Conservation (phyloP, 2,888 invertebrate genomes). For the Cheilosia pagana region DNA sequence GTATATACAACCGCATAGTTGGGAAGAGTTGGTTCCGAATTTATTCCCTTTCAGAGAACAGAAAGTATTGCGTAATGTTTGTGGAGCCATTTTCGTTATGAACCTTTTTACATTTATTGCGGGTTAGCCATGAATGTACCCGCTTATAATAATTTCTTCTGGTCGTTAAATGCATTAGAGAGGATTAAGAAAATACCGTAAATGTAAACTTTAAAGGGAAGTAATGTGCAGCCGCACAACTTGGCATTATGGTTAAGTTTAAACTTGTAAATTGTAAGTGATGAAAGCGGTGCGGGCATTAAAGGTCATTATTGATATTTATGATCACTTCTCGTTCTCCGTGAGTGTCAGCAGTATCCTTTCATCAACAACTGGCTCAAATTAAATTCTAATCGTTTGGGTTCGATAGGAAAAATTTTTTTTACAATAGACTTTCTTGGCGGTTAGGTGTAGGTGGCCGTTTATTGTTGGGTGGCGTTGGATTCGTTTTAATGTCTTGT, state of each 20-base stretch:
- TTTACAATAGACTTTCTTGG: neutral
- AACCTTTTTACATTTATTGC: slow-evolving; percentile 2
- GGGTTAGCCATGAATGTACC: slow-evolving; percentile 10
- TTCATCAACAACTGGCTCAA: slow-evolving; percentile 1
- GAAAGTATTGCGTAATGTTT: slow-evolving; percentile 13
- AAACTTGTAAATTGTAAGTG: too few relatives aligned
- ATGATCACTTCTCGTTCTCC: neutral
- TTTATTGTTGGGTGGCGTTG: too few relatives aligned
- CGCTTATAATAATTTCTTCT: neutral
- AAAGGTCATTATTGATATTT: slow-evolving; percentile 6
- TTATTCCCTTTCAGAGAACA: neutral
- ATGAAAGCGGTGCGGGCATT: neutral
- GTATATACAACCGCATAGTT: neutral
- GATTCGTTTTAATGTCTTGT: too few relatives aligned
- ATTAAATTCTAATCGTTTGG: slow-evolving; percentile 23
- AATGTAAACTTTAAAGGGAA: neutral
- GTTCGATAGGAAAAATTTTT: neutral
- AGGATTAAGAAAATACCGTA: neutral
- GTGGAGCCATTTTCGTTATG: slow-evolving; percentile 19
- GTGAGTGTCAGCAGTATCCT: neutral
- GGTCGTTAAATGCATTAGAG: neutral
- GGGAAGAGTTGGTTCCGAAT: neutral
- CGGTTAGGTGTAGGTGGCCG: neutral
- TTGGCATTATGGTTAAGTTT: too few relatives aligned
- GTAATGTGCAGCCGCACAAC: neutral